Evolutionary conservation across 92 coral and sea anemone genomes (phyloP).

Genomic region (Montipora capitata): DNA sequence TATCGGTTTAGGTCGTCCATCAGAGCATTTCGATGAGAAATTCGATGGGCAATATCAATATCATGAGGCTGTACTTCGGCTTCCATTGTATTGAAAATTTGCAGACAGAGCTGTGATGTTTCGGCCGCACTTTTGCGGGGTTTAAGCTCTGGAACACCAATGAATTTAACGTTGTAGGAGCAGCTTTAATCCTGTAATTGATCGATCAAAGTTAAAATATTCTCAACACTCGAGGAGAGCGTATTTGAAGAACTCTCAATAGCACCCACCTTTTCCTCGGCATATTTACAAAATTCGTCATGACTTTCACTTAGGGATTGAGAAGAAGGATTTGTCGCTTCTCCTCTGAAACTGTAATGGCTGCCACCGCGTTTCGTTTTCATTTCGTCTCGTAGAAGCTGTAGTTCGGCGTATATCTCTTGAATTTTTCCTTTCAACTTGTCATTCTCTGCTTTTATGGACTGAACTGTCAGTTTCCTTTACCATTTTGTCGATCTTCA

Average conservation of each 20-base stretch:
- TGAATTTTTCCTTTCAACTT: constrained; percentile 5
- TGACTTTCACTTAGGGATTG: neutral
- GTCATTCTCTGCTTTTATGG: constrained; percentile 12
- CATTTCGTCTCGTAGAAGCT: constrained; percentile 16
- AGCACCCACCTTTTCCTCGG: neutral
- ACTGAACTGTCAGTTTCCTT: constrained; percentile 10
- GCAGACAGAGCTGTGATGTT: constrained; percentile 53
- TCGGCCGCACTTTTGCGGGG: constrained; percentile 48
- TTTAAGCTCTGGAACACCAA: constrained; percentile 35
- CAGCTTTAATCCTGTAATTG: constrained; percentile 13
- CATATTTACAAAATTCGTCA: constrained; percentile 1
- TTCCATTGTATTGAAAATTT: too few species aligned
- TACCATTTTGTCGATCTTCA: constrained; percentile 3
- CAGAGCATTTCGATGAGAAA: constrained; percentile 24
- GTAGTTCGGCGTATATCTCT: constrained; percentile 23
- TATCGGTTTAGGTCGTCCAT: constrained; percentile 43
- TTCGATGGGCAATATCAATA: constrained; percentile 32
- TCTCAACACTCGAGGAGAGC: constrained; percentile 7
- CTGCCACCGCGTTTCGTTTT: constrained; percentile 23
- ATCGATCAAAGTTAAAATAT: neutral
- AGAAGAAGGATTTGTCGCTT: neutral
- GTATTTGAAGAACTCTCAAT: neutral
- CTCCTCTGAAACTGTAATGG: neutral
- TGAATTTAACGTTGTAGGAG: constrained; percentile 34
- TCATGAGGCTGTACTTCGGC: constrained; percentile 32